A percentile compares a stretch with the other conserved stretches of the same genome.
Conservation (phyloP, 2,888 invertebrate species). For the Lasioglossum pauxillum region DNA sequence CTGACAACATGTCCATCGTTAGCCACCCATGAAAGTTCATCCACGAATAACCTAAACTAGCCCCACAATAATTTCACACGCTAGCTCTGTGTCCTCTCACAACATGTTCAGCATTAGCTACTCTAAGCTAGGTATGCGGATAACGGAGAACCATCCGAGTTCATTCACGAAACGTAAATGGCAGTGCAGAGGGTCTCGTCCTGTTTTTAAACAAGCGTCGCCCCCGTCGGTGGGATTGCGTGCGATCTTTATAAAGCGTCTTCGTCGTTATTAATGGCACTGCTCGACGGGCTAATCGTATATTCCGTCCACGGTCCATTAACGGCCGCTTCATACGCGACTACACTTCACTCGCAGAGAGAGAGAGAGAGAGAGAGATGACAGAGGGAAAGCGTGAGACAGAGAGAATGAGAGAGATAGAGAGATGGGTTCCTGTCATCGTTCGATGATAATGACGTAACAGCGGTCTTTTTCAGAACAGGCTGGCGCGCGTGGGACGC, state of each 20-base stretch:
- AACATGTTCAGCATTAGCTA: neutral
- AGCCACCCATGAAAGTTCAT: neutral
- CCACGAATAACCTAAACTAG: neutral
- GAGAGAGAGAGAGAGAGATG: neutral
- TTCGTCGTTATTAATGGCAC: constrained; percentile 64
- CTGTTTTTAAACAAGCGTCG: constrained; percentile 26
- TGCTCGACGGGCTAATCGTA: constrained; percentile 69
- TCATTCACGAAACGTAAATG: constrained; percentile 39
- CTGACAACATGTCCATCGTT: neutral
- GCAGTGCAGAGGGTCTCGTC: constrained; percentile 17
- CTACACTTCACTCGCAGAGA: constrained; percentile 47
- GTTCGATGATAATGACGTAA: constrained; percentile 68
- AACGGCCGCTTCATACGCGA: constrained; percentile 59
- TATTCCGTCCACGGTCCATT: constrained; percentile 63
- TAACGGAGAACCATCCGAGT: neutral
- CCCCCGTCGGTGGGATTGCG: constrained; percentile 37
- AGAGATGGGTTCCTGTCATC: constrained; percentile 57
- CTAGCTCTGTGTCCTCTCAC: neutral
- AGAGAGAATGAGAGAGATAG: neutral
- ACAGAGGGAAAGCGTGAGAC: neutral
- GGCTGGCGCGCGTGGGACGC: constrained; percentile 44
- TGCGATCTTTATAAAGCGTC: constrained; percentile 43
- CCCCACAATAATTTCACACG: neutral
- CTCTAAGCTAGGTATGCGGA: neutral
- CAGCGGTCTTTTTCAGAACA: constrained; percentile 40